A percentile compares a stretch with the other conserved stretches of the same genome.
Conservation (phyloP, 2,797 vertebrate genomes). For the Eremophila alpestris region DNA sequence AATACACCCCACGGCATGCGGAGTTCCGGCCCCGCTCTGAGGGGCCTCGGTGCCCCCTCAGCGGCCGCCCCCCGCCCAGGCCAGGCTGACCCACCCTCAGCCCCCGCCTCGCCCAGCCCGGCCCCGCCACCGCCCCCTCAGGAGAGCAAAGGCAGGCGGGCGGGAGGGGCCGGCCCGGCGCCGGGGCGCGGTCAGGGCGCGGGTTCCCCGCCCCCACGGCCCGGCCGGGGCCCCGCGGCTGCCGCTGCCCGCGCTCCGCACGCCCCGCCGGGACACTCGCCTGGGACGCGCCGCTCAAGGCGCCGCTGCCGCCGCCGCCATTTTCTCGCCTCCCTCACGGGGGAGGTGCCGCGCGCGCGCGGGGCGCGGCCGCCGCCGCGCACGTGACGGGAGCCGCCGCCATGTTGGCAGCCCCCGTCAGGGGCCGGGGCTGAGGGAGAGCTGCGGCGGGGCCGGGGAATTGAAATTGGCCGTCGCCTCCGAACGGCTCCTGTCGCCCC, state of each 20-base stretch:
- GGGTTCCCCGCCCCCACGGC: neutral
- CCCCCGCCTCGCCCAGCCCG: neutral
- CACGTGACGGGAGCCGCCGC: constrained; percentile 25
- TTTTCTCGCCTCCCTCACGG: constrained; percentile 78
- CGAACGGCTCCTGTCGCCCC: neutral
- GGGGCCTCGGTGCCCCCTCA: rapidly evolving
- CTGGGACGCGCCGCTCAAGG: neutral
- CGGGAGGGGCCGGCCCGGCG: neutral
- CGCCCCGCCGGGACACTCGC: neutral
- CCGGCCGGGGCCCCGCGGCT: neutral
- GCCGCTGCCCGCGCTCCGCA: neutral
- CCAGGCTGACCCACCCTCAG: neutral
- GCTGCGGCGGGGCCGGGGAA: rapidly evolving
- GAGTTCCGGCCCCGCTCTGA: rapidly evolving
- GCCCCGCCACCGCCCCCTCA: neutral
- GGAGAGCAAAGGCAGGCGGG: neutral
- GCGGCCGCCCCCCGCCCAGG: neutral
- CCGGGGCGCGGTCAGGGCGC: neutral
- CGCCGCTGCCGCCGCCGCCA: constrained; percentile 71
- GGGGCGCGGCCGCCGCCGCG: neutral
- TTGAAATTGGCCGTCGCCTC: neutral
- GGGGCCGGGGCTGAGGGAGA: rapidly evolving
- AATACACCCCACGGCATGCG: rapidly evolving
- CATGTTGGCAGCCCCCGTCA: neutral
- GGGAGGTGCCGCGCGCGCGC: constrained; percentile 70